Base-by-base conservation (phyloP, 1,140 invertebrate genomes). In the Papilio xuthus region DNA sequence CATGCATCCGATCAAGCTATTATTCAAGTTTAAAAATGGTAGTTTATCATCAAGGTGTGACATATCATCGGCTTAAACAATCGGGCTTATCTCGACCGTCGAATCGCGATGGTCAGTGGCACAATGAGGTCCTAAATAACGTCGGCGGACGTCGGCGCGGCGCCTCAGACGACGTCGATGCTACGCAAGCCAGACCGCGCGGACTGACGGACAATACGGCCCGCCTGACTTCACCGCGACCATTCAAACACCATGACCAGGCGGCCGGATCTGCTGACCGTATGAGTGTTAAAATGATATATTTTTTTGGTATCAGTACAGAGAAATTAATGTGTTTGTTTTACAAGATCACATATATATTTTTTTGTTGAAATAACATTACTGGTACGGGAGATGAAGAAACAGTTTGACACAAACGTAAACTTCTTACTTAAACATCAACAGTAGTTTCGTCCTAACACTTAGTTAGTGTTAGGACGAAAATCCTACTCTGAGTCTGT, bases 61-160 rank as follows among this genome's bases (percentile, higher is more conserved):
- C 86, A 86, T 81, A 81, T 83, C 87, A 90, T 91, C 89, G 88
- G 87, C 90, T 89, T 81, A 77, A 84, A 83, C 85, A 82, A 86
- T 86, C 84, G 81, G 53, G 78, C 81, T 87, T 91, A 91, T 91
- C 90, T 84, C 56, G 23, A 79, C 72, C 80, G 86, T 90, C 85
- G 87, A 89, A 91, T 90, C 82, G 85, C 88, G 88, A 87, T 84
- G 89, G 85, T 83, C 84, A 88, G 88, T 90, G 88, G 88, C 86
- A 92, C 91, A 93, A 93, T 93, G 88, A 91, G 85, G 90, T 89
- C 80, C 82, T 93, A 93, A 93, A 93, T 93, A 92, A 93, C 89
- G 80, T 85, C 78, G 67, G 79, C 32, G 85, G 88, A 88, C 85
- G 89, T 90, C 88, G 82, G 85, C 75, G 80, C 84, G 90, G 90